Percentiles rank a stretch among this genome's conserved stretches.
phyloP scores from a whole-genome alignment of 1,140 invertebrate species.

The Ceratitis capitata region DNA sequence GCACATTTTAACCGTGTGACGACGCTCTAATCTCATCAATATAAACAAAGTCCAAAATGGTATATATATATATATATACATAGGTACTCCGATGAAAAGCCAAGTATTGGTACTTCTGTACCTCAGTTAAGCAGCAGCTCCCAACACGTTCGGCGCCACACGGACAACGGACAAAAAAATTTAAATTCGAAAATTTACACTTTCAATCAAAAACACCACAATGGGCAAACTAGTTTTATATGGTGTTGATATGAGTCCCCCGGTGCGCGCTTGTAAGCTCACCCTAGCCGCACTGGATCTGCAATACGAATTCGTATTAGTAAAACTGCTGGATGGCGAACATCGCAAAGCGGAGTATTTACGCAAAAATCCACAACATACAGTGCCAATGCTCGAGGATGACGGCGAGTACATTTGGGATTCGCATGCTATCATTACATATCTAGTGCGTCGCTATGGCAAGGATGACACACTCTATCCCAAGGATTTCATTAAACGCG shows the following conservation, averaged over 20 bases:
- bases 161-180: not conserved
- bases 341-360: conserved; percentile 73
- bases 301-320: conserved; percentile 64
- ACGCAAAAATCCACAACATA: conserved; percentile 63
- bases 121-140: not conserved
- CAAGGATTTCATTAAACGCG: conserved; percentile 67
- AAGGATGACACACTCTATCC: conserved; percentile 70
- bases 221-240: conserved; percentile 65
- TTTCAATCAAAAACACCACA: not conserved
- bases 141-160: not conserved
- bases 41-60: conserved; percentile 22
- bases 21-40: not conserved
- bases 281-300: conserved; percentile 55
- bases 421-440: conserved; percentile 66
- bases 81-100: not conserved
- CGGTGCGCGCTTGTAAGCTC: conserved; percentile 66
- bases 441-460: conserved; percentile 70
- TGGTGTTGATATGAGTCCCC: conserved; percentile 66
- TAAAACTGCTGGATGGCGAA: conserved; percentile 72
- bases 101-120: not conserved
- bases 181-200: not conserved
- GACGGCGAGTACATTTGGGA: conserved; percentile 51
- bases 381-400: conserved; percentile 59
- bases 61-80: too few species aligned
- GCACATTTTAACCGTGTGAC: too few species aligned